Conservation (phyloP, 2,113 vertebrate genomes). For the Columba janthina region DNA sequence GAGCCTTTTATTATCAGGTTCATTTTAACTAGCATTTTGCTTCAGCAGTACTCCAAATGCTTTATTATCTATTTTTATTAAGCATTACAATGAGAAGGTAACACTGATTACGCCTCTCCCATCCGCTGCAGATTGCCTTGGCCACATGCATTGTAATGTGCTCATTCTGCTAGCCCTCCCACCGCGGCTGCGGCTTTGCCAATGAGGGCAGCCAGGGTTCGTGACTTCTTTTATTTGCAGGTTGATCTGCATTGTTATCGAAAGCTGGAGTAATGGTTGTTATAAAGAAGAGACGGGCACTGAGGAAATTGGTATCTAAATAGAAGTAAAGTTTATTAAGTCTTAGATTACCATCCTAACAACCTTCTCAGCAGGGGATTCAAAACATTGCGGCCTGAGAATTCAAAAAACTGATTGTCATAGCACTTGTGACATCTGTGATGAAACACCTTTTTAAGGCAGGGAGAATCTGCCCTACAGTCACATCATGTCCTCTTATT, state of each 20-base stretch:
- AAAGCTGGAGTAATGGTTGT: background rate
- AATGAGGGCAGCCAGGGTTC: rapidly evolving
- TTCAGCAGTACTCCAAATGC: background rate
- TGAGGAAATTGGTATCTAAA: background rate
- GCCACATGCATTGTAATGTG: background rate
- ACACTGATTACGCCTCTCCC: background rate
- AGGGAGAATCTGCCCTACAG: background rate
- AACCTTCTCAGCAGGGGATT: background rate
- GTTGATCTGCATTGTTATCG: rapidly evolving
- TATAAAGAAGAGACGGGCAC: background rate
- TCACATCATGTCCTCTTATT: background rate
- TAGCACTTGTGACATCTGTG: rapidly evolving
- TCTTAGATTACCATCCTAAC: background rate
- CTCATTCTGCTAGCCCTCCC: background rate
- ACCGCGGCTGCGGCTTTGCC: rapidly evolving
- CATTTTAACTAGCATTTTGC: conserved; percentile 35
- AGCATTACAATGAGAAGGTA: background rate
- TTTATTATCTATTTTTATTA: conserved; percentile 47
- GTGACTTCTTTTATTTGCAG: background rate
- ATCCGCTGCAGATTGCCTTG: background rate
- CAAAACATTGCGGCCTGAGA: background rate
- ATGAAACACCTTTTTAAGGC: background rate
- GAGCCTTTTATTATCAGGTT: conserved; percentile 21
- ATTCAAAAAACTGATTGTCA: background rate
- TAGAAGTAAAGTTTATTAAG: background rate